These are phyloP conservation scores for Carterocephalus palaemon DNA, from an alignment of 2,888 invertebrate species.

Conservation along the genomic window DNA sequence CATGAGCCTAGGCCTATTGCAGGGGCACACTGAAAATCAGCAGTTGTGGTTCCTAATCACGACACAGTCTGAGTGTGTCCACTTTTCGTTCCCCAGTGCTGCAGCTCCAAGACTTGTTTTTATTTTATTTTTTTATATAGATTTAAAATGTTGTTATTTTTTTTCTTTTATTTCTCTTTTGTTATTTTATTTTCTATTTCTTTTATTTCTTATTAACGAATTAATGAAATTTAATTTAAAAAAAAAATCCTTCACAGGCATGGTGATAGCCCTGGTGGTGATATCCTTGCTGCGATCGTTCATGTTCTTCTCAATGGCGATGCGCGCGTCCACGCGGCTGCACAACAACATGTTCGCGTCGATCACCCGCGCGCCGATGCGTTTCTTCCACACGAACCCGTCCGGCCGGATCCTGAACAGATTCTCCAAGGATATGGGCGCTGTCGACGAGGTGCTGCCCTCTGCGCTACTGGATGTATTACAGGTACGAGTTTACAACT, in stretches of 20 bases:
- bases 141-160: background rate
- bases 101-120: too few relatives aligned
- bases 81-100: too few relatives aligned
- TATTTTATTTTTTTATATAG: too few relatives aligned
- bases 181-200: too few relatives aligned
- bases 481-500: conserved; percentile 52
- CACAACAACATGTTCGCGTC: conserved; percentile 92
- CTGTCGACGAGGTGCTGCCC: conserved; percentile 82
- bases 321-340: conserved; percentile 86
- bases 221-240: too few relatives aligned
- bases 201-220: too few relatives aligned
- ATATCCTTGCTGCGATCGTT: conserved; percentile 74
- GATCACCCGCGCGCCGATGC: conserved; percentile 88
- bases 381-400: conserved; percentile 93
- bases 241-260: conserved; percentile 45
- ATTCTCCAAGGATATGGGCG: conserved; percentile 93
- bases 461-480: conserved; percentile 80
- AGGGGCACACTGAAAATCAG: too few relatives aligned
- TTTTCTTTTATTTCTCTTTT: too few relatives aligned
- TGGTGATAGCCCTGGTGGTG: conserved; percentile 71
- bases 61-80: too few relatives aligned
- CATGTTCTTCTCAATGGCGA: conserved; percentile 81
- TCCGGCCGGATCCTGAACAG: conserved; percentile 90
- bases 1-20: too few relatives aligned
- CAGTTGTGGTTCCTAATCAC: too few relatives aligned